phyloP scores from a whole-genome alignment of 2,888 invertebrate species.

The Podabrus alpinus region DNA sequence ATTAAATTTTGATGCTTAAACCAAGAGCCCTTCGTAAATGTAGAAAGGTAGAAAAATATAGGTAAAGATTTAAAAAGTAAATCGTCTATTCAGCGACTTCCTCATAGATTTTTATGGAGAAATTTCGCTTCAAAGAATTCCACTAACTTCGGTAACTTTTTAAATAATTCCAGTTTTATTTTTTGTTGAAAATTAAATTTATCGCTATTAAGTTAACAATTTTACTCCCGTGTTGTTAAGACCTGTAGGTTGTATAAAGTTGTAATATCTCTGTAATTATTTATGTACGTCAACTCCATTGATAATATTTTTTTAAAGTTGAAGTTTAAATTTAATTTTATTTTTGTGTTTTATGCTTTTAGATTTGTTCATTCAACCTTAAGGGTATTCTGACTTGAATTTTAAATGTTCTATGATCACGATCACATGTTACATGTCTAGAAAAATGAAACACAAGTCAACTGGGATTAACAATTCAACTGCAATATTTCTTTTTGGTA shows the following conservation, averaged over 20 bases:
- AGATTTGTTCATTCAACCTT: conserved; percentile 3
- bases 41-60: conserved; percentile 24
- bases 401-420: conserved; percentile 1
- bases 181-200: background rate
- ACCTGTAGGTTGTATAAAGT: background rate
- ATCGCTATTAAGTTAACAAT: background rate
- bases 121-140: background rate
- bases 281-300: background rate
- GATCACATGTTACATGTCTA: background rate
- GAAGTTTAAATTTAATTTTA: background rate
- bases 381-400: conserved; percentile 1
- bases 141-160: background rate
- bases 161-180: background rate
- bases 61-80: conserved; percentile 19
- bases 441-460: conserved; percentile 3
- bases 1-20: conserved; percentile 31
- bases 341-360: background rate
- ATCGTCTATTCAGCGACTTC: conserved; percentile 19
- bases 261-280: background rate
- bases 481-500: background rate
- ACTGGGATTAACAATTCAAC: conserved; percentile 21
- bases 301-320: background rate
- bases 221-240: background rate
- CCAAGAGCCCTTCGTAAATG: conserved; percentile 23
- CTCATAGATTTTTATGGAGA: conserved; percentile 1